phyloP scores from a whole-genome alignment of 2,113 vertebrate genomes.

The Terrapene triunguis region DNA sequence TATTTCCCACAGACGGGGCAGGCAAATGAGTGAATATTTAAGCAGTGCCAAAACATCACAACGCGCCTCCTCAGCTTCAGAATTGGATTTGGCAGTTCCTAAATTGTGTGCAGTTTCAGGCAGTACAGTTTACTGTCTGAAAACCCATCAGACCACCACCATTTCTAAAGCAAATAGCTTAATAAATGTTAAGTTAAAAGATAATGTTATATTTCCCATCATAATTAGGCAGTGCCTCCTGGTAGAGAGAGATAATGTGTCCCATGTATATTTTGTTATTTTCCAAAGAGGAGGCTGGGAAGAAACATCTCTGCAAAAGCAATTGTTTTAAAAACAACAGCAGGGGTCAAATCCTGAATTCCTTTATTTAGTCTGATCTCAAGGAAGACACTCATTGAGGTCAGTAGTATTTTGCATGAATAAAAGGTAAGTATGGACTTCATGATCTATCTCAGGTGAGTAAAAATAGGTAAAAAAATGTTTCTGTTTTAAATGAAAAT shows the following conservation, averaged over 20 bases:
- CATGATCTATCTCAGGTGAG: background rate
- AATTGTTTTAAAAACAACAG: background rate
- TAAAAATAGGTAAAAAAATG: accelerated
- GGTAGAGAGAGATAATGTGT: constrained; percentile 43
- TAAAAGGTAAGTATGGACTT: accelerated
- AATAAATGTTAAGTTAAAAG: constrained; percentile 63
- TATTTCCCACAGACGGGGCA: constrained; percentile 35
- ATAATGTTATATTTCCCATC: constrained; percentile 45
- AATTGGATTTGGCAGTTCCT: constrained; percentile 81
- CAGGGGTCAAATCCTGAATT: background rate
- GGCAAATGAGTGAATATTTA: constrained; percentile 66
- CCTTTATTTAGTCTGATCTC: background rate
- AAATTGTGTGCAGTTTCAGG: constrained; percentile 80
- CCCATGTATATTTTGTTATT: constrained; percentile 35
- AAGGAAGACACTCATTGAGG: accelerated
- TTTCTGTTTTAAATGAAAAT: background rate
- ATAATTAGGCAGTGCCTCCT: constrained; percentile 44
- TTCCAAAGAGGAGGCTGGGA: background rate
- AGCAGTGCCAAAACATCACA: constrained; percentile 70
- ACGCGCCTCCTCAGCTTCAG: constrained; percentile 37
- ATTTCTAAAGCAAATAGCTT: constrained; percentile 67
- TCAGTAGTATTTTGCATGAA: accelerated
- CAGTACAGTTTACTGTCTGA: constrained; percentile 57
- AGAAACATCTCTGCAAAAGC: background rate
- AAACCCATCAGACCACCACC: background rate